These are phyloP conservation scores for Conger conger DNA, from an alignment of 2,113 vertebrate genomes.

Conservation along the genomic window DNA sequence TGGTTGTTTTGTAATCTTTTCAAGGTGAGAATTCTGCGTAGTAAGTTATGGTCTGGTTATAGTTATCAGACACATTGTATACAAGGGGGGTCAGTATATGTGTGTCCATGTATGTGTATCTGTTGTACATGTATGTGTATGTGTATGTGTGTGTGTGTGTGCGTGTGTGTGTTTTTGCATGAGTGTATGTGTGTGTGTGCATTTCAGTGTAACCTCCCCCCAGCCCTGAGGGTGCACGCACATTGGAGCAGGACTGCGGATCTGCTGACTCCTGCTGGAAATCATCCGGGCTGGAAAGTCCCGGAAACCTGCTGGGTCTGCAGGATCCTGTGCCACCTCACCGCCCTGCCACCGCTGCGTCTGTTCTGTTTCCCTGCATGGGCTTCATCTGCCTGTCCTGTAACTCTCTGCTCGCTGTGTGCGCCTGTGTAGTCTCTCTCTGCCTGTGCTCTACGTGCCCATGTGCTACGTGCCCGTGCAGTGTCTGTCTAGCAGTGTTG, in stretches of 20 bases:
- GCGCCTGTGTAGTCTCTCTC: not conserved
- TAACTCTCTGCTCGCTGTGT: not conserved
- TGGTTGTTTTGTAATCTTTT: too few relatives aligned
- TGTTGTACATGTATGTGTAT: too few relatives aligned
- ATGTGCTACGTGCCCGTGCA: too few relatives aligned
- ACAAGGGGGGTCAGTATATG: too few relatives aligned
- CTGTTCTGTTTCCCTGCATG: not conserved
- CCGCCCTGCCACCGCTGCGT: not conserved
- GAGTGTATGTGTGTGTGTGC: not conserved
- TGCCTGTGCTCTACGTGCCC: not conserved
- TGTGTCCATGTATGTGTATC: too few relatives aligned
- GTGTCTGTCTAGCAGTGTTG: too few relatives aligned
- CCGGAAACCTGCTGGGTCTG: not conserved
- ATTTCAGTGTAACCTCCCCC: not conserved
- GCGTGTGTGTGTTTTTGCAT: not conserved
- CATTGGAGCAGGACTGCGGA: not conserved
- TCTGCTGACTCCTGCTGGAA: not conserved
- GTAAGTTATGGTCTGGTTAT: too few relatives aligned
- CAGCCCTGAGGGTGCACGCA: not conserved
- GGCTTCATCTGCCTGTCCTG: not conserved
- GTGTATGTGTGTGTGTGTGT: not conserved
- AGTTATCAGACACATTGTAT: too few relatives aligned
- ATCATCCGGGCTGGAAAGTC: not conserved
- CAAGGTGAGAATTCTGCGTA: too few relatives aligned
- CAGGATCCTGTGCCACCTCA: too few relatives aligned